Conservation (phyloP, 2,888 invertebrate species). For the Amphipyra berbera region DNA sequence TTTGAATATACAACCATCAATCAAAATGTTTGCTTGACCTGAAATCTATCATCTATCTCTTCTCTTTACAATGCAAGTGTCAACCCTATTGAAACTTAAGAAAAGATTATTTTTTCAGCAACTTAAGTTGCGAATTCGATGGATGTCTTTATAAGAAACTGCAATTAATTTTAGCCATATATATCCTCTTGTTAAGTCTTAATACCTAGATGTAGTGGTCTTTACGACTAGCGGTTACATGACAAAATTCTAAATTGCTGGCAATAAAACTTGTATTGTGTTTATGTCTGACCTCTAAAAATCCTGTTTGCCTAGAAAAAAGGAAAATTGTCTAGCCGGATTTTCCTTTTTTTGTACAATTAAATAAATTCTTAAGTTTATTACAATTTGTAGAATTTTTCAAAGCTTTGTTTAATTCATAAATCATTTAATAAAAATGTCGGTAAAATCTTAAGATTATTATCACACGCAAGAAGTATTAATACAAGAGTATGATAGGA, state of each 20-base stretch:
- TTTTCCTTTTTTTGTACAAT: conserved; percentile 17
- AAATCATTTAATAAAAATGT: conserved; percentile 29
- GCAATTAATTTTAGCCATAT: conserved; percentile 36
- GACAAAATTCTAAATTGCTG: conserved; percentile 49
- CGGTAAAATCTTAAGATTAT: conserved; percentile 42
- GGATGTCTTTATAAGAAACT: conserved; percentile 1
- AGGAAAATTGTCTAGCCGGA: conserved; percentile 23
- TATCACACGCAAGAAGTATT: conserved; percentile 44
- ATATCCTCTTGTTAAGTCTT: conserved; percentile 22
- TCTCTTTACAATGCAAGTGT: too few species aligned
- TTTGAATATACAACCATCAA: too few species aligned
- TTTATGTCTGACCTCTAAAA: conserved; percentile 41
- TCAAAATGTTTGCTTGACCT: too few species aligned
- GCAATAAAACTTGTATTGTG: conserved; percentile 47
- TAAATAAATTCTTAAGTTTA: background rate
- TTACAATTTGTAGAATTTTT: background rate
- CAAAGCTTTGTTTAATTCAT: background rate
- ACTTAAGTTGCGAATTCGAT: too few species aligned
- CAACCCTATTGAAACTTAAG: too few species aligned
- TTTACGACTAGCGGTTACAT: conserved; percentile 44
- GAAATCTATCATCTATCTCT: too few species aligned
- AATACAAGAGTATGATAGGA: conserved; percentile 30
- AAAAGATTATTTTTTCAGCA: too few species aligned
- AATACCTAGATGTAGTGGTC: conserved; percentile 21
- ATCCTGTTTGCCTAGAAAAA: conserved; percentile 36